These are phyloP conservation scores for Tenthredo scrophulariae DNA, from an alignment of 2,888 invertebrate species.

Conservation along the genomic window DNA sequence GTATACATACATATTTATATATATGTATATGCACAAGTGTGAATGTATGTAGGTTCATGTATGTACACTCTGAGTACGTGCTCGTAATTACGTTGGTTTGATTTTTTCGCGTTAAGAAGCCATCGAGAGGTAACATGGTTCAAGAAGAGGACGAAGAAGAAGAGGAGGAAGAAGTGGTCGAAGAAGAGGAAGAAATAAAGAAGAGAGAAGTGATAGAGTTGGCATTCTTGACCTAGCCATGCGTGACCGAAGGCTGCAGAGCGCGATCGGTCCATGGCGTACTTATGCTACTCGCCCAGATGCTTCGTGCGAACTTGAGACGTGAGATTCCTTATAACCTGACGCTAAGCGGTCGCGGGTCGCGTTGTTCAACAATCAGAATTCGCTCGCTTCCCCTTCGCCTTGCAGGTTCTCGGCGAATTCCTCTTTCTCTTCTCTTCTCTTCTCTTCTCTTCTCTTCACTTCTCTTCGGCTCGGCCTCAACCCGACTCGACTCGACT, in stretches of 20 bases:
- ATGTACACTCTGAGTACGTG: slow-evolving; percentile 7
- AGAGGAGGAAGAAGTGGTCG: not conserved
- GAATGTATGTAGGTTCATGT: not conserved
- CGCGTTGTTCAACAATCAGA: slow-evolving; percentile 32
- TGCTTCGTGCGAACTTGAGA: slow-evolving; percentile 45
- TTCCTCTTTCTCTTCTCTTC: not conserved
- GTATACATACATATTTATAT: not conserved
- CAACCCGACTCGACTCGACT: not conserved
- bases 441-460: not conserved
- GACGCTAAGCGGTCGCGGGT: slow-evolving; percentile 29
- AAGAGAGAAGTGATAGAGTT: slow-evolving; percentile 52
- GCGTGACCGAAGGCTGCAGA: slow-evolving; percentile 52
- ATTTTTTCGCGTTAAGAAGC: slow-evolving; percentile 31
- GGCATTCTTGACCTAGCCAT: slow-evolving; percentile 53
- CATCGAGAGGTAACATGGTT: slow-evolving; percentile 18
- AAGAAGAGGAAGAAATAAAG: not conserved
- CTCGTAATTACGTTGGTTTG: slow-evolving; percentile 31
- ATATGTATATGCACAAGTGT: not conserved
- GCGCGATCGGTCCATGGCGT: slow-evolving; percentile 50
- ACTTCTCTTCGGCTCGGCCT: not conserved
- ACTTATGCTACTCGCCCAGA: slow-evolving; percentile 42
- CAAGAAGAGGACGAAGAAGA: not conserved
- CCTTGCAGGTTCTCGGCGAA: slow-evolving; percentile 1
- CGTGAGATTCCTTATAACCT: slow-evolving; percentile 49
- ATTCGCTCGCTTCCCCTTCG: not conserved